These are phyloP conservation scores for Nymphicus hollandicus DNA, from an alignment of 2,113 vertebrate species.

Conservation along the genomic window DNA sequence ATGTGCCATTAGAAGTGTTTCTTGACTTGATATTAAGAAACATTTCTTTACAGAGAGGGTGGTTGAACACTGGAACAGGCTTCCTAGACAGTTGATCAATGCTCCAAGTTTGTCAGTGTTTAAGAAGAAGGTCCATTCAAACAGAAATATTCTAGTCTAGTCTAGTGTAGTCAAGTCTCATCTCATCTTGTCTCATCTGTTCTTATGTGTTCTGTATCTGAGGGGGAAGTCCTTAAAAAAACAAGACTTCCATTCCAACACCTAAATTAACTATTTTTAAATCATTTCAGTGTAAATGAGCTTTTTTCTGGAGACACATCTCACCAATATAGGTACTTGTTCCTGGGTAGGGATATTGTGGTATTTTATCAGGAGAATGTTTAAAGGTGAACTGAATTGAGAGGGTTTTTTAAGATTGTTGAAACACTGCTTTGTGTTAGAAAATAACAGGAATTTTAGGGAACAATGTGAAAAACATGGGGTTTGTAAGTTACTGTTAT, in stretches of 20 bases:
- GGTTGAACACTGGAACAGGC: background rate
- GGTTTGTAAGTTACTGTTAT: background rate
- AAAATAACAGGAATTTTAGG: background rate
- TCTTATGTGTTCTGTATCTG: background rate
- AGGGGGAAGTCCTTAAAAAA: background rate
- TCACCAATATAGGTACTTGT: background rate
- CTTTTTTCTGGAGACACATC: background rate
- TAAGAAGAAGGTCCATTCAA: background rate
- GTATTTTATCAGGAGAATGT: background rate
- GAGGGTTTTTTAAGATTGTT: accelerated
- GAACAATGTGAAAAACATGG: background rate
- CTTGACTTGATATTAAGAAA: background rate
- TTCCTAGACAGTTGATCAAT: background rate
- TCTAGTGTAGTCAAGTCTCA: too few relatives aligned
- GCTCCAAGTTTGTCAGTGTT: background rate
- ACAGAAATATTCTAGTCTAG: background rate
- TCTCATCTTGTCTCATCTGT: background rate
- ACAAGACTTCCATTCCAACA: background rate
- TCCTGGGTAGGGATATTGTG: background rate
- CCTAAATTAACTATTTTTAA: background rate
- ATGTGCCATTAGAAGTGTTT: background rate
- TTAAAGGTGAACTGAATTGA: background rate
- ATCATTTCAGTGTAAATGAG: background rate
- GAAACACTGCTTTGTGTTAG: background rate
- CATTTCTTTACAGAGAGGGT: background rate